These are phyloP conservation scores for Panagrolaimus sp. DNA, from an alignment of 1,140 invertebrate genomes.

Conservation along the genomic window DNA sequence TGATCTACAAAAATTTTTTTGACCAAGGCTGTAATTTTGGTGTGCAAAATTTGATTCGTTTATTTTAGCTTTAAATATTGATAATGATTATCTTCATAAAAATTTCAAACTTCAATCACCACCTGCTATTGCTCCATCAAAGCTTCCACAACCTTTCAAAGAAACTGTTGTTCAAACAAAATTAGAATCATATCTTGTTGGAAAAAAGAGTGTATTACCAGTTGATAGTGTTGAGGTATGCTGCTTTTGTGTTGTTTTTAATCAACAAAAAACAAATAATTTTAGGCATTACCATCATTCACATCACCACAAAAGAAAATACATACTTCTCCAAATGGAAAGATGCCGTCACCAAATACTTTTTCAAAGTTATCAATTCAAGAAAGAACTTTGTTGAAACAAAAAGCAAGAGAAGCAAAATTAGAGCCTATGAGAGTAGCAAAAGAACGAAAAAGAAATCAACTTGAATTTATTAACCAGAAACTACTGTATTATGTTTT, in stretches of 20 bases:
- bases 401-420: neutral
- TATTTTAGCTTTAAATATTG: neutral
- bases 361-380: neutral
- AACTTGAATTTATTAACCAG: neutral
- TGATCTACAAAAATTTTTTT: no score
- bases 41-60: no score
- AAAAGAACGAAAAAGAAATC: neutral
- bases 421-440: neutral
- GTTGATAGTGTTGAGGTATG: neutral
- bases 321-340: neutral
- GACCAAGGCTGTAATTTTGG: no score
- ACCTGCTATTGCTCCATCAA: neutral
- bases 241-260: neutral
- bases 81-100: neutral
- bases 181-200: neutral
- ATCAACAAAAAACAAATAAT: no score
- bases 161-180: neutral
- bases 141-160: neutral
- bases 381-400: neutral
- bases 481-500: neutral
- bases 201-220: neutral
- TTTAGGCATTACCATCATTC: neutral
- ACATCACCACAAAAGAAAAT: neutral
- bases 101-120: neutral
- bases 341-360: neutral